Conservation (phyloP, 1,140 invertebrate genomes). For the Caenorhabditis elegans region WBcel235 BX284602.5:7246501-7247000, state of each 20-base stretch:
- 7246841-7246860: background rate
- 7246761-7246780: too few species aligned
- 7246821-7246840: constrained; percentile 10
- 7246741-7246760: background rate
- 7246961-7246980: background rate
- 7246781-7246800: too few species aligned
- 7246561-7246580: constrained; percentile 5
- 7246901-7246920: background rate
- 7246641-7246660: constrained; percentile 14
- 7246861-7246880: background rate
- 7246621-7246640: background rate
- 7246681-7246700: constrained; percentile 11
- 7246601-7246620: background rate
- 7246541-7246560: background rate
- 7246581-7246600: background rate
- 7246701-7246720: constrained; percentile 3
- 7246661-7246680: background rate
- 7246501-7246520: constrained; percentile 29
- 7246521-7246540: constrained; percentile 37
- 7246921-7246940: constrained; percentile 24
- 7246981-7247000: background rate
- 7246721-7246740: background rate
- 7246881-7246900: constrained; percentile 11
- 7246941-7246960: background rate
- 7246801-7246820: constrained; percentile 9